Conservation (phyloP, 64 coral and sea anemone species). For the Hydrozoanthus tunicans region DNA sequence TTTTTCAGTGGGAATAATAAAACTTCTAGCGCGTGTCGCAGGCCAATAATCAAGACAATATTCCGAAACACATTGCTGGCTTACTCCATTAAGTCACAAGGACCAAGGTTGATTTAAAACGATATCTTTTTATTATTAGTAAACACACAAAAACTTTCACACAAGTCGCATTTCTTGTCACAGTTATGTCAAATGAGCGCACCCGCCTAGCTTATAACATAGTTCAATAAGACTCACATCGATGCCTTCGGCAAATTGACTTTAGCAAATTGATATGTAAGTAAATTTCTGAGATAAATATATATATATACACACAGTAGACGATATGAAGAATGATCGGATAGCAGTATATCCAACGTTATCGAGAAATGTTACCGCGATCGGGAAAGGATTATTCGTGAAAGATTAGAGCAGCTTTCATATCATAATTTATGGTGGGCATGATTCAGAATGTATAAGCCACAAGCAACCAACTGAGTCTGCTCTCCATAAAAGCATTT, state of each 20-base stretch:
- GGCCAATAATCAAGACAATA: neutral
- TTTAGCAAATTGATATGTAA: no score
- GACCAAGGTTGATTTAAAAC: neutral
- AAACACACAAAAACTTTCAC: neutral
- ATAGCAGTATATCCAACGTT: no score
- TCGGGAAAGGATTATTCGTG: no score
- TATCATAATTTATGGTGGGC: no score
- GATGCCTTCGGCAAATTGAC: neutral
- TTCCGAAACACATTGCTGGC: neutral
- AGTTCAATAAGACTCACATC: slow-evolving; percentile 29
- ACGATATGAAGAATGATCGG: no score
- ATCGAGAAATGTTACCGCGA: no score
- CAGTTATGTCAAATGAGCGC: neutral
- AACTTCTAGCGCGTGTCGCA: neutral
- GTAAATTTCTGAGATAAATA: no score
- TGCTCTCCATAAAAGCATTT: no score
- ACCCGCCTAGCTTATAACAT: neutral
- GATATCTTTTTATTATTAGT: neutral
- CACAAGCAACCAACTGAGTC: no score
- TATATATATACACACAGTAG: no score
- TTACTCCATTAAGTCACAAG: neutral
- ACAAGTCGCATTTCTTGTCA: neutral
- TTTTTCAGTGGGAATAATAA: neutral
- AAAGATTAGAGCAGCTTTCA: no score
- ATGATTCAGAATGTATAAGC: no score